Evolutionary conservation across 2,888 invertebrate species (phyloP).

Genomic region (Clanis bilineata): DNA sequence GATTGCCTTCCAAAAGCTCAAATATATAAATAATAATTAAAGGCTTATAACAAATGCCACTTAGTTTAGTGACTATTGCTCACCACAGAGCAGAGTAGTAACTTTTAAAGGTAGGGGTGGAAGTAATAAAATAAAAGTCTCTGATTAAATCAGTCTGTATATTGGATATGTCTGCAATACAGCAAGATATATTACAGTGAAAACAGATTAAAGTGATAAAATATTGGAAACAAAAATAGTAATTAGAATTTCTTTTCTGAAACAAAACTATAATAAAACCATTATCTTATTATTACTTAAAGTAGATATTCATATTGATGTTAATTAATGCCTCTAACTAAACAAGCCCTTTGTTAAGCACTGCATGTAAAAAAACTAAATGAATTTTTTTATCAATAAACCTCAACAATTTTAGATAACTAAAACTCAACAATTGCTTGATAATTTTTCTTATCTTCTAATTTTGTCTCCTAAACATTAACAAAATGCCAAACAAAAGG

Average conservation of each 20-base stretch:
- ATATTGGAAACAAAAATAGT: conserved; percentile 82
- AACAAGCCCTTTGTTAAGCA: conserved; percentile 76
- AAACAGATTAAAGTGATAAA: conserved; percentile 80
- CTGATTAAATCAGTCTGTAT: conserved; percentile 81
- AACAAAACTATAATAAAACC: conserved; percentile 81
- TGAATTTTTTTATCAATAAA: conserved; percentile 63
- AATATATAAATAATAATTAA: too few relatives aligned
- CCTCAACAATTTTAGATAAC: conserved; percentile 79
- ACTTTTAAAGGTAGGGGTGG: background rate
- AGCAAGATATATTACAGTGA: conserved; percentile 82
- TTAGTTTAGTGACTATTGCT: background rate
- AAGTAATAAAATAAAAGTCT: conserved; percentile 44
- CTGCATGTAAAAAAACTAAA: conserved; percentile 69
- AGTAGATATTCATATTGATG: conserved; percentile 76
- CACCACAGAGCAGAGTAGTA: background rate
- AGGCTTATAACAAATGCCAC: too few relatives aligned
- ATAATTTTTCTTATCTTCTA: conserved; percentile 77
- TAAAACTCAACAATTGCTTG: conserved; percentile 76
- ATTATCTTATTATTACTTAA: conserved; percentile 77
- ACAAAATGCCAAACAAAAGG: conserved; percentile 77
- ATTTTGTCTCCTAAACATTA: conserved; percentile 80
- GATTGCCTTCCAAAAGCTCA: too few relatives aligned
- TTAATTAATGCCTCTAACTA: conserved; percentile 79
- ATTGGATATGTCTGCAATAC: conserved; percentile 84
- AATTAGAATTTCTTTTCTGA: conserved; percentile 80